These are phyloP conservation scores for Melieria omissa DNA, from an alignment of 2,888 invertebrate genomes.

Conservation along the genomic window DNA sequence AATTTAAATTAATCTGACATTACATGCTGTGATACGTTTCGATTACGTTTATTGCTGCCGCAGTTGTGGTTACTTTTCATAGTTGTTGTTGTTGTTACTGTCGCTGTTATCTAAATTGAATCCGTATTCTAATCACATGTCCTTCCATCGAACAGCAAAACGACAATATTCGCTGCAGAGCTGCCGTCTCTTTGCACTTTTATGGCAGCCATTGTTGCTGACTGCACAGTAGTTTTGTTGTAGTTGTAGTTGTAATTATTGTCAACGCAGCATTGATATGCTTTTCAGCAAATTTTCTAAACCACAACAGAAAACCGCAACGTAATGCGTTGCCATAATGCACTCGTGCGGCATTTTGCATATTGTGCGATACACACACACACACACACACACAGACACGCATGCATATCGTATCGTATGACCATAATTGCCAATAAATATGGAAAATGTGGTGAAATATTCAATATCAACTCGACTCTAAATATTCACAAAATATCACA, in stretches of 20 bases:
- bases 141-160: background rate
- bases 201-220: background rate
- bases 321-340: background rate
- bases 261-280: background rate
- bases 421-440: too few species aligned
- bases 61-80: background rate
- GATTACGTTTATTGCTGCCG: background rate
- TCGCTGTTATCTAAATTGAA: background rate
- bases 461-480: too few species aligned
- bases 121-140: background rate
- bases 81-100: conserved; percentile 17
- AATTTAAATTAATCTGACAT: conserved; percentile 14
- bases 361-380: too few species aligned
- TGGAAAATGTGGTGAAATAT: too few species aligned
- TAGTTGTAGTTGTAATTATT: background rate
- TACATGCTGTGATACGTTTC: conserved; percentile 5
- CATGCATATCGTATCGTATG: too few species aligned
- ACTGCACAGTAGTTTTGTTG: background rate
- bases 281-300: conserved; percentile 2
- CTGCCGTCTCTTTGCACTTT: background rate
- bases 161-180: background rate
- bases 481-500: too few species aligned
- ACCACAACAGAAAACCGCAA: background rate
- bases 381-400: conserved; percentile 1
- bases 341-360: background rate